These are phyloP conservation scores for Puffinus mauretanicus DNA, from an alignment of 2,113 vertebrate genomes.

Conservation along the genomic window DNA sequence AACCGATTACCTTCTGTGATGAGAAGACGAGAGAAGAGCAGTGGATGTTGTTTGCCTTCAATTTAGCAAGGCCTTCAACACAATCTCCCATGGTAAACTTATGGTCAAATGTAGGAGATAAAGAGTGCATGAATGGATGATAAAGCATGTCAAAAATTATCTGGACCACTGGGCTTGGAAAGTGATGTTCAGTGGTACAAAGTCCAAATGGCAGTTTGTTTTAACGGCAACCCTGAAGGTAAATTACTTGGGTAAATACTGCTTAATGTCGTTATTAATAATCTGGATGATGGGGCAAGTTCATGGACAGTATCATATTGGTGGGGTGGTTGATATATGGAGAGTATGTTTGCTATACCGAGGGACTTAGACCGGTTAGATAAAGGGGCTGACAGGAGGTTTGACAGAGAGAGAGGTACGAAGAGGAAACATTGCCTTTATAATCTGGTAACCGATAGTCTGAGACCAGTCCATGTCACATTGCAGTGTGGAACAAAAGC, in stretches of 20 bases:
- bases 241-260: not conserved
- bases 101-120: not conserved
- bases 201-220: not conserved
- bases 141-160: not conserved
- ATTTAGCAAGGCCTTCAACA: not conserved
- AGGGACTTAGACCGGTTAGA: not conserved
- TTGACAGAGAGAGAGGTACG: not conserved
- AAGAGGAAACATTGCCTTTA: not conserved
- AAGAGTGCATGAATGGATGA: not conserved
- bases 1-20: not conserved
- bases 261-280: not conserved
- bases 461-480: not conserved
- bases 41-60: not conserved
- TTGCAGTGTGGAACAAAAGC: not conserved
- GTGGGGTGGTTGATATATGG: not conserved
- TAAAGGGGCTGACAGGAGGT: not conserved
- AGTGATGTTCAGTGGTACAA: not conserved
- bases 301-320: not conserved
- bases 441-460: fast-evolving
- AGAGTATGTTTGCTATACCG: not conserved
- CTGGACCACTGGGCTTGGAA: not conserved
- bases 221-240: not conserved
- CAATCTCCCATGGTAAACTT: not conserved
- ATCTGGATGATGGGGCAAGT: not conserved
- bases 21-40: not conserved